Evolutionary conservation across 2,888 invertebrate genomes (phyloP).

Genomic region (Cephus pulcher): DNA sequence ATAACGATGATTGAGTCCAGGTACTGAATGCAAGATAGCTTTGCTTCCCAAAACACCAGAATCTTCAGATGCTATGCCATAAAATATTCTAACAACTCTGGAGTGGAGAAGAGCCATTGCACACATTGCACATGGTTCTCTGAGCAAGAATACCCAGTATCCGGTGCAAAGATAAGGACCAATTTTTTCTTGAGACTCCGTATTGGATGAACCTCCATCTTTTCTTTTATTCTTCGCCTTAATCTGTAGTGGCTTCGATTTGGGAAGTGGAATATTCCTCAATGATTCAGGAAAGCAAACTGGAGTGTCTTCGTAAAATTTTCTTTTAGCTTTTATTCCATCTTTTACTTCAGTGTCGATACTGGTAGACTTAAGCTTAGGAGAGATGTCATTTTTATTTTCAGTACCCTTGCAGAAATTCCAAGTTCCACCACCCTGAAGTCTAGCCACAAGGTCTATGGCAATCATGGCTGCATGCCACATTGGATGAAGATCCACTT

Average conservation of each 20-base stretch:
- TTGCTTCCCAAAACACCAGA: slow-evolving; percentile 80
- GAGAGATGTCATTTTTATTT: slow-evolving; percentile 20
- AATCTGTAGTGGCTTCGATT: slow-evolving; percentile 11
- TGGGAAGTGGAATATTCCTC: slow-evolving; percentile 35
- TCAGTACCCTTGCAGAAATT: slow-evolving; percentile 28
- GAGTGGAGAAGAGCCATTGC: slow-evolving; percentile 95
- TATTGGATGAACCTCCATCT: slow-evolving; percentile 17
- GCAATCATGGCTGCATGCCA: slow-evolving; percentile 89
- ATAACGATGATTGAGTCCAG: slow-evolving; percentile 90
- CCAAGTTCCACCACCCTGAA: slow-evolving; percentile 86
- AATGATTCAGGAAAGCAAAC: slow-evolving; percentile 48
- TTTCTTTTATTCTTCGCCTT: neutral
- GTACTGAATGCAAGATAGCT: slow-evolving; percentile 81
- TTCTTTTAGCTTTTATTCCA: slow-evolving; percentile 22
- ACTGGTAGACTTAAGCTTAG: neutral
- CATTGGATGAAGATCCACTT: slow-evolving; percentile 74
- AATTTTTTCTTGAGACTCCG: slow-evolving; percentile 54
- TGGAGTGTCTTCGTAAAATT: slow-evolving; percentile 26
- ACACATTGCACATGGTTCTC: slow-evolving; percentile 95
- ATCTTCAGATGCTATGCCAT: slow-evolving; percentile 68
- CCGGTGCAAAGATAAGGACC: slow-evolving; percentile 89
- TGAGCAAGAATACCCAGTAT: slow-evolving; percentile 83
- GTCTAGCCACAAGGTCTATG: slow-evolving; percentile 85
- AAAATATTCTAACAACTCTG: slow-evolving; percentile 86
- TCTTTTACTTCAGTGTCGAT: neutral